Percentiles rank a stretch among this genome's conserved stretches.
Evolutionary conservation across 2,797 vertebrate species (phyloP).

Genomic region (Limnodromus scolopaceus): DNA sequence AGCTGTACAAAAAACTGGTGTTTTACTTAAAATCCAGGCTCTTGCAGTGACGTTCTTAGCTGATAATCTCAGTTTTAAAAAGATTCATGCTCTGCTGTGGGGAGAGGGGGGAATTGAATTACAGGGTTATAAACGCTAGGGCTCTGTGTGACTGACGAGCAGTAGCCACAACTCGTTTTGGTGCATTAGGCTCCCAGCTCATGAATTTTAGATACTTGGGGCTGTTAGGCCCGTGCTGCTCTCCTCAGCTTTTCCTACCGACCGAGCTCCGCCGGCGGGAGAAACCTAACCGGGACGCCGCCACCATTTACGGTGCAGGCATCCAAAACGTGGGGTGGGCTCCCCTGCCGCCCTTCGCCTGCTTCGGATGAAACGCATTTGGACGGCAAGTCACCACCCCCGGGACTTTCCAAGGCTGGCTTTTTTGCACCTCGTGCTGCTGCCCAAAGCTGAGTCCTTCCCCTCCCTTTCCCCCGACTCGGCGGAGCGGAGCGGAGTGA

Average conservation of each 20-base stretch:
- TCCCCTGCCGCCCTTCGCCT: not conserved
- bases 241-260: not conserved
- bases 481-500: no score
- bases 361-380: rapidly evolving
- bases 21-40: not conserved
- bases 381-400: rapidly evolving
- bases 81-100: not conserved
- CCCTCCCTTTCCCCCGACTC: not conserved
- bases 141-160: not conserved
- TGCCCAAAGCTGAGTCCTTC: not conserved
- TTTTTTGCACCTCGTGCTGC: not conserved
- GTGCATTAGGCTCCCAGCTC: not conserved
- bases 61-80: not conserved
- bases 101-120: not conserved
- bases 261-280: rapidly evolving
- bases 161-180: not conserved
- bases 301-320: rapidly evolving
- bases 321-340: rapidly evolving
- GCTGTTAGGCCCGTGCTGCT: rapidly evolving
- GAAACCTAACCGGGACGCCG: not conserved
- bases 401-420: not conserved
- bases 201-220: not conserved
- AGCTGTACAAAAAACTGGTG: not conserved
- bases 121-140: rapidly evolving
- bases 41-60: not conserved